Conservation (phyloP, 1,140 invertebrate species). For the Drosophila tsacasi region DNA sequence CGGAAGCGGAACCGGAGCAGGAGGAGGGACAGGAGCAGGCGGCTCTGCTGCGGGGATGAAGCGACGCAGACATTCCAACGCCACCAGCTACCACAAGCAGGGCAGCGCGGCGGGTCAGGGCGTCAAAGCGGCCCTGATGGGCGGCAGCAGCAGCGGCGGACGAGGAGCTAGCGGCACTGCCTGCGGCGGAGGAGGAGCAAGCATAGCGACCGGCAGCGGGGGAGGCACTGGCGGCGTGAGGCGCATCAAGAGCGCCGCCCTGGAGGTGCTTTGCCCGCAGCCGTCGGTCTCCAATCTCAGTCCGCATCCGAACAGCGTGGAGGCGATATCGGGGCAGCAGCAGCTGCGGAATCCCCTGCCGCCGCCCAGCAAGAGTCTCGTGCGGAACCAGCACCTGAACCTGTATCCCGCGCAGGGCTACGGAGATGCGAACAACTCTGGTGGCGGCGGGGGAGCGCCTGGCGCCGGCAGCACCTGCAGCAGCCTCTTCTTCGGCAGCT, state of each 20-base stretch:
- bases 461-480: conserved; percentile 58
- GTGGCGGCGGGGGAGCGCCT: conserved; percentile 1
- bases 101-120: conserved; percentile 27
- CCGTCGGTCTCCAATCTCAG: conserved; percentile 88
- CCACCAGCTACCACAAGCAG: conserved; percentile 79
- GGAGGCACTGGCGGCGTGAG: conserved; percentile 84
- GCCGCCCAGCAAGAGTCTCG: conserved; percentile 88
- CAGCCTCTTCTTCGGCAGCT: conserved; percentile 90
- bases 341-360: conserved; percentile 88
- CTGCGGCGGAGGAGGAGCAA: conserved; percentile 2
- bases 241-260: conserved; percentile 88
- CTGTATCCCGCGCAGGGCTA: conserved; percentile 86
- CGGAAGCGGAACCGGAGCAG: background rate
- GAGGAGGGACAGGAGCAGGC: conserved; percentile 22
- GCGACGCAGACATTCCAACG: conserved; percentile 88
- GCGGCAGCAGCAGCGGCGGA: conserved; percentile 7
- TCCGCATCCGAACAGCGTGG: conserved; percentile 89
- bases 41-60: conserved; percentile 63
- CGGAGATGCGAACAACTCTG: conserved; percentile 17
- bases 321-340: conserved; percentile 88
- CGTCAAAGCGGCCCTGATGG: conserved; percentile 44
- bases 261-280: conserved; percentile 89
- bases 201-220: conserved; percentile 5
- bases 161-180: conserved; percentile 44
- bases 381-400: conserved; percentile 89